Percentiles rank a stretch among this genome's conserved stretches.
These are phyloP conservation scores for Gallinago undulata DNA, from an alignment of 2,113 vertebrate genomes.

Conservation along the genomic window DNA sequence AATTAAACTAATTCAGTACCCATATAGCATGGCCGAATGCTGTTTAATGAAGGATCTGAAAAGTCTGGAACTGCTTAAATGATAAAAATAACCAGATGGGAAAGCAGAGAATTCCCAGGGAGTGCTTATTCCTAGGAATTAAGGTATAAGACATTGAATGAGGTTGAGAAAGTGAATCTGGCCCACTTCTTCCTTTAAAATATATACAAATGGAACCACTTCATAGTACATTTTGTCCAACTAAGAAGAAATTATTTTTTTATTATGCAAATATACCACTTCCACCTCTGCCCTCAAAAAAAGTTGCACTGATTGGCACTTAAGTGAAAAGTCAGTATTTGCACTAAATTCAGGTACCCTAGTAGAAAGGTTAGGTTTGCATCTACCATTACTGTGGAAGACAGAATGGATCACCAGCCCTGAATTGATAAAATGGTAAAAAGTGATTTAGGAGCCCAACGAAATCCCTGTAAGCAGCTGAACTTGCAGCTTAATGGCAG, in stretches of 20 bases:
- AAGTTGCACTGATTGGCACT: background rate
- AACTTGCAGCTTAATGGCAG: background rate
- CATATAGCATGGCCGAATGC: slow-evolving; percentile 46
- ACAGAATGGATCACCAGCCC: background rate
- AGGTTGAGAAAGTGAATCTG: background rate
- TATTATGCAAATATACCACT: background rate
- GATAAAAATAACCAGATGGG: slow-evolving; percentile 37
- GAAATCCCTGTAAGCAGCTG: background rate
- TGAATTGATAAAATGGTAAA: background rate
- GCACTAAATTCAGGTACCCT: background rate
- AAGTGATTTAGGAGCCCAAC: background rate
- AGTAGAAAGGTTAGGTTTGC: background rate
- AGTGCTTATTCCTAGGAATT: background rate
- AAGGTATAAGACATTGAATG: background rate
- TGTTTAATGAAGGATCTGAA: slow-evolving; percentile 37
- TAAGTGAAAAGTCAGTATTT: background rate
- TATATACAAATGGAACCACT: background rate
- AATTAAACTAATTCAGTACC: slow-evolving; percentile 61
- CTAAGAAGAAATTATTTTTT: background rate
- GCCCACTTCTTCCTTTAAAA: background rate
- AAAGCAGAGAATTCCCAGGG: background rate
- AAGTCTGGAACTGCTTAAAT: slow-evolving; percentile 14
- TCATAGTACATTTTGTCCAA: background rate
- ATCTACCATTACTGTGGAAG: background rate
- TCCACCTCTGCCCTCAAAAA: background rate